A percentile compares a stretch with the other conserved stretches of the same genome.
Evolutionary conservation across 2,797 vertebrate species (phyloP).

Genomic region (Kryptolebias ocellatus): DNA sequence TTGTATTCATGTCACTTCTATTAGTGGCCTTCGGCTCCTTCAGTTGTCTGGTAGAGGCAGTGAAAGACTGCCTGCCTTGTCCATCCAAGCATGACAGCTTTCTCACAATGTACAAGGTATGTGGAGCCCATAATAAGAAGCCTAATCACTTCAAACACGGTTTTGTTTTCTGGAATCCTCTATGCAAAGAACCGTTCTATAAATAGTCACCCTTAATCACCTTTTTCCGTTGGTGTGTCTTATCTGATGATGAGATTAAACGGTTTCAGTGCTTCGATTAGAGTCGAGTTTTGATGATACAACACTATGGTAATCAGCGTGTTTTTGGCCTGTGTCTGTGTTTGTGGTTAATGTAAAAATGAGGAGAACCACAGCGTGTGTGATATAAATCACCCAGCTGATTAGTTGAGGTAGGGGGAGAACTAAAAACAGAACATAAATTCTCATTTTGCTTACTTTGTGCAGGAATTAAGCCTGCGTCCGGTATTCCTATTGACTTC

Average conservation of each 20-base stretch:
- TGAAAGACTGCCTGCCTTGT: slow-evolving; percentile 47
- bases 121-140: slow-evolving; percentile 35
- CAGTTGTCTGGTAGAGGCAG: slow-evolving; percentile 41
- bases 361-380: neutral
- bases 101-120: slow-evolving; percentile 44
- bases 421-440: slow-evolving; percentile 13
- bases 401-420: slow-evolving; percentile 13
- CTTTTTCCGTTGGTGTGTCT: neutral
- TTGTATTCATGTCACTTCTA: slow-evolving; percentile 54
- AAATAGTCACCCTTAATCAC: neutral
- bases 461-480: neutral
- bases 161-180: slow-evolving; percentile 28
- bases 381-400: slow-evolving; percentile 6
- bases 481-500: neutral
- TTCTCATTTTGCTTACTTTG: neutral
- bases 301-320: neutral
- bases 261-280: slow-evolving; percentile 6
- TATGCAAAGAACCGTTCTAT: neutral
- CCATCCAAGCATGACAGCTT: slow-evolving; percentile 47
- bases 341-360: slow-evolving; percentile 8
- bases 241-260: slow-evolving; percentile 12
- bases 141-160: slow-evolving; percentile 31
- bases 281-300: slow-evolving; percentile 2
- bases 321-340: slow-evolving; percentile 4
- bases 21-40: slow-evolving; percentile 42